These are phyloP conservation scores for Peromyscus aztecus DNA, from an alignment of 2,797 vertebrate genomes.

Conservation along the genomic window DNA sequence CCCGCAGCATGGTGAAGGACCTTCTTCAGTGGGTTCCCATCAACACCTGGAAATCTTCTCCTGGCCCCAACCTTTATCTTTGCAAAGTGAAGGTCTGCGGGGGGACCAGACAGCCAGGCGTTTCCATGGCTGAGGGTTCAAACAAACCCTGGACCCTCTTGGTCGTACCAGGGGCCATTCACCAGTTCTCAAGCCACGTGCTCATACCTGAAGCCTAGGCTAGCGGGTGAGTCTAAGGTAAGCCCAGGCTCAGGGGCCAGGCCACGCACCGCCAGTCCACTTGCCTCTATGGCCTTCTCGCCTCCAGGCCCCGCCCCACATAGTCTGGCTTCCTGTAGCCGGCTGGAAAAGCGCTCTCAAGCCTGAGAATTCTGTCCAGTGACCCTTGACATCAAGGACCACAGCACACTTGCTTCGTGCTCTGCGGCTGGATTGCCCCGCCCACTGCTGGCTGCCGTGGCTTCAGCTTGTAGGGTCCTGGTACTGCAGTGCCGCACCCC, in stretches of 20 bases:
- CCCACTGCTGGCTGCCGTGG: not conserved
- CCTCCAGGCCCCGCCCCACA: not conserved
- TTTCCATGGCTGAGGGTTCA: not conserved
- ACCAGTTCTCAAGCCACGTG: not conserved
- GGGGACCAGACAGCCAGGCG: not conserved
- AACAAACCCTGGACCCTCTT: not conserved
- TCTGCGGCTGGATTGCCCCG: not conserved
- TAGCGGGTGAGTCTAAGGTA: rapidly evolving
- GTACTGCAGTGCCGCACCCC: not conserved
- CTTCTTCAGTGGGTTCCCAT: rapidly evolving
- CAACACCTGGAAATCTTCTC: not conserved
- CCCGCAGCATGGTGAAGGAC: rapidly evolving
- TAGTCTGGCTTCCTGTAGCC: not conserved
- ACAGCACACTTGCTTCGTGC: not conserved
- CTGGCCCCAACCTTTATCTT: not conserved
- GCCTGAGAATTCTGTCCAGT: not conserved
- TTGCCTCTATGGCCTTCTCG: not conserved
- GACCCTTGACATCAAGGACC: not conserved
- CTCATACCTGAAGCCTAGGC: not conserved
- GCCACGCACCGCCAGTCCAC: not conserved
- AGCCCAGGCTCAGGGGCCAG: not conserved
- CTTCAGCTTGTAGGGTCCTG: not conserved
- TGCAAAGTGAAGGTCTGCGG: rapidly evolving
- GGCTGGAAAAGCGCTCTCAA: not conserved
- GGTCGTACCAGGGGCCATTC: not conserved